Conservation (phyloP, 1,140 invertebrate genomes). For the Drosophila leontia region DNA sequence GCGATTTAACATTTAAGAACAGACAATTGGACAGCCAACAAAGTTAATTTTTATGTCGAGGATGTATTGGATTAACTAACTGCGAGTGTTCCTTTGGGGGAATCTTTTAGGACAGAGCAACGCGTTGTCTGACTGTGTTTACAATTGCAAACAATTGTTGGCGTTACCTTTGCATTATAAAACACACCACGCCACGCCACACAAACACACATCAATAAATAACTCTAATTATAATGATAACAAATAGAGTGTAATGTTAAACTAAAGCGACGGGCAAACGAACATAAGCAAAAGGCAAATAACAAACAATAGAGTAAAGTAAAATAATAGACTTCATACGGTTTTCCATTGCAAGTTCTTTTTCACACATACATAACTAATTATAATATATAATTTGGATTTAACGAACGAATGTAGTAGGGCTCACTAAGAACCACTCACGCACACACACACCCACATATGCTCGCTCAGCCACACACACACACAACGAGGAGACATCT, state of each 20-base stretch:
- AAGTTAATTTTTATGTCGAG: constrained; percentile 3
- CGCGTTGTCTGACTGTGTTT: constrained; percentile 57
- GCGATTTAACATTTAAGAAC: constrained; percentile 13
- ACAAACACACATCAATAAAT: constrained; percentile 39
- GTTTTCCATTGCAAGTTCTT: constrained; percentile 60
- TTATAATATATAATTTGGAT: constrained; percentile 46
- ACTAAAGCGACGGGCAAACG: constrained; percentile 42
- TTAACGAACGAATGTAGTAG: constrained; percentile 46
- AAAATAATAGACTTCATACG: constrained; percentile 58
- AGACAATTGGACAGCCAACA: constrained; percentile 14
- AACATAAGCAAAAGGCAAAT: constrained; percentile 27
- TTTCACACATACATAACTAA: constrained; percentile 36
- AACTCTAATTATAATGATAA: constrained; percentile 74
- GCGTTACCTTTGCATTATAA: constrained; percentile 50
- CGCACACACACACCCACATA: constrained; percentile 9
- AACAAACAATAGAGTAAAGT: constrained; percentile 63
- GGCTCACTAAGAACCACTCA: constrained; percentile 32
- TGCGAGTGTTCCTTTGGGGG: constrained; percentile 12
- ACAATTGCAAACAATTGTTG: constrained; percentile 48
- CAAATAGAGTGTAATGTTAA: constrained; percentile 69
- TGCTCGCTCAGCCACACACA: constrained; percentile 29
- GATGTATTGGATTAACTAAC: constrained; percentile 10
- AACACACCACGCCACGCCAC: constrained; percentile 7
- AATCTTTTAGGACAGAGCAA: constrained; percentile 32
- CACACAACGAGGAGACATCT: constrained; percentile 33